Percentiles rank a stretch among this genome's conserved stretches.
Evolutionary conservation across 1,140 invertebrate genomes (phyloP).

Genomic region (Tribolium madens): DNA sequence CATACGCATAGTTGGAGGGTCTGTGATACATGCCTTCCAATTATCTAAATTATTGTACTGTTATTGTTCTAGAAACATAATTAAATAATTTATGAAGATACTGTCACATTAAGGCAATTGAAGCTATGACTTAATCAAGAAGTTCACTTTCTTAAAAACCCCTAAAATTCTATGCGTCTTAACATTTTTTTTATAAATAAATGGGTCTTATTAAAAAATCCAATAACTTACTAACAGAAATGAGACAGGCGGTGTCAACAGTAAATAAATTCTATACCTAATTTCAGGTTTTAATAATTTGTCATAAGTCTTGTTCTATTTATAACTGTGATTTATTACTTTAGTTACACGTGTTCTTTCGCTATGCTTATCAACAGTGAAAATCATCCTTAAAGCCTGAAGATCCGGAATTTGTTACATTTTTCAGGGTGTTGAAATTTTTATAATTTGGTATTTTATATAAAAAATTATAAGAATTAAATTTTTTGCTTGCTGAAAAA

Average conservation of each 20-base stretch:
- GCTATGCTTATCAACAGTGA: constrained; percentile 42
- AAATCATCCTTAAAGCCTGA: constrained; percentile 37
- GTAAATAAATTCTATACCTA: constrained; percentile 49
- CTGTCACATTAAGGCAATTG: neutral
- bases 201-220: too few relatives aligned
- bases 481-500: too few relatives aligned
- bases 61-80: constrained; percentile 2
- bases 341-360: constrained; percentile 46
- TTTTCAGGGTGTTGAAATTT: constrained; percentile 3
- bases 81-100: constrained; percentile 9
- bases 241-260: constrained; percentile 45
- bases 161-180: too few relatives aligned
- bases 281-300: constrained; percentile 52
- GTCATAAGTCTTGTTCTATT: constrained; percentile 45
- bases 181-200: too few relatives aligned
- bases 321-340: constrained; percentile 51
- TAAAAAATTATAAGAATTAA: too few relatives aligned
- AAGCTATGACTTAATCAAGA: neutral
- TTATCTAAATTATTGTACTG: constrained; percentile 39
- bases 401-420: constrained; percentile 11
- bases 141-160: too few relatives aligned
- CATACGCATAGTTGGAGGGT: constrained; percentile 27
- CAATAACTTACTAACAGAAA: neutral
- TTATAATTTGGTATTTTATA: constrained; percentile 13
- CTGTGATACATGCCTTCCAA: constrained; percentile 34